These are phyloP conservation scores for Pseudococcus viburni DNA, from an alignment of 2,888 invertebrate species.

Conservation along the genomic window DNA sequence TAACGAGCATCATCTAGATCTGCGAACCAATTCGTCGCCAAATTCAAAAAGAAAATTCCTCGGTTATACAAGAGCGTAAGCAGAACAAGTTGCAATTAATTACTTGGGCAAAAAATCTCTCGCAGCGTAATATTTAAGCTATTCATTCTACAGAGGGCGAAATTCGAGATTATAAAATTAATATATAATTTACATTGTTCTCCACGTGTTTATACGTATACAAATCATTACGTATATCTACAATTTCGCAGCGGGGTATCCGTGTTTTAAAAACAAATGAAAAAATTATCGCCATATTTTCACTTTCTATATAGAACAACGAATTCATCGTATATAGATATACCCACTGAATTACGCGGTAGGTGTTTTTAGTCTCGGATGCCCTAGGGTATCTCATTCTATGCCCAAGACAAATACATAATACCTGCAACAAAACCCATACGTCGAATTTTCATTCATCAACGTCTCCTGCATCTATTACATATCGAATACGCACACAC, in stretches of 20 bases:
- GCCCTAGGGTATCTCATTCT: neutral
- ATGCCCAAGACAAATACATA: neutral
- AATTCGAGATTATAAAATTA: conserved; percentile 10
- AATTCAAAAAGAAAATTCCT: conserved; percentile 10
- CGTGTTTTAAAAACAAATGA: neutral
- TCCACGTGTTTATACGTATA: neutral
- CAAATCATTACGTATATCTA: neutral
- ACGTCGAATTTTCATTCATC: conserved; percentile 35
- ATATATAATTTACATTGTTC: conserved; percentile 30
- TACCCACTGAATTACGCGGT: conserved; percentile 19
- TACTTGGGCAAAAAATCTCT: neutral
- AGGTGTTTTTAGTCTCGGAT: neutral
- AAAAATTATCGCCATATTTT: conserved; percentile 12
- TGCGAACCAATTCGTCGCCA: neutral
- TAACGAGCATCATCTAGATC: neutral
- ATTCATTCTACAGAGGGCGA: neutral
- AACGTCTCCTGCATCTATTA: neutral
- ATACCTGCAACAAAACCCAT: neutral
- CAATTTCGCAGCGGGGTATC: conserved; percentile 3
- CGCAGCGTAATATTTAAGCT: neutral
- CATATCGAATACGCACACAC: conserved; percentile 8
- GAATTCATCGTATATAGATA: neutral
- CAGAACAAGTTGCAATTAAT: neutral
- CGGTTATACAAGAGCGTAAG: neutral
- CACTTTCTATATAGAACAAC: conserved; percentile 8